Evolutionary conservation across 2,113 vertebrate species (phyloP).

Genomic region (Ceyx cyanopectus): DNA sequence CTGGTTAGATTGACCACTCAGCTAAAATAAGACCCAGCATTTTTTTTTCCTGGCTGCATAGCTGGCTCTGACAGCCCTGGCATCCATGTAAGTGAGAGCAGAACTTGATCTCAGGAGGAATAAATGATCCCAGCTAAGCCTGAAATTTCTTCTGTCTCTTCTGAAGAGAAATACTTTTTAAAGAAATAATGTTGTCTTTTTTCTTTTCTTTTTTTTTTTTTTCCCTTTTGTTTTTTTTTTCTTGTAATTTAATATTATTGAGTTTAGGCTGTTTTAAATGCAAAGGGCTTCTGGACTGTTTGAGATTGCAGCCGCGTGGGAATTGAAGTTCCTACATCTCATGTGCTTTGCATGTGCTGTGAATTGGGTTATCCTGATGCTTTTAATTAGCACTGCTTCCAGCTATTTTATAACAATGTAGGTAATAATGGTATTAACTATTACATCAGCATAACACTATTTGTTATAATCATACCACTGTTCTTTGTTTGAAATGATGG

Average conservation of each 20-base stretch:
- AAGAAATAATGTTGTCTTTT: background rate
- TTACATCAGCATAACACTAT: conserved; percentile 65
- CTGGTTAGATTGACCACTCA: background rate
- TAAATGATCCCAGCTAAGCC: background rate
- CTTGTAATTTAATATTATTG: background rate
- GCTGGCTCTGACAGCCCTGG: background rate
- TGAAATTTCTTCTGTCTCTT: background rate
- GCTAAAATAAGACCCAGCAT: background rate
- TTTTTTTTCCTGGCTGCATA: background rate
- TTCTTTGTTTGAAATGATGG: conserved; percentile 61
- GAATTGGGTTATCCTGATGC: conserved; percentile 36
- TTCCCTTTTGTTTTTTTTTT: conserved; percentile 13
- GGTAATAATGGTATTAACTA: conserved; percentile 67
- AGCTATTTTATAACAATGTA: conserved; percentile 53
- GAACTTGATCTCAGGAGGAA: background rate
- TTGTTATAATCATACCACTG: conserved; percentile 45
- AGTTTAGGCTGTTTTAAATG: background rate
- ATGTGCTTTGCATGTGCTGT: conserved; percentile 67
- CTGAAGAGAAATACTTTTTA: background rate
- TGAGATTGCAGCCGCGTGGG: background rate
- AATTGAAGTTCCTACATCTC: conserved; percentile 24
- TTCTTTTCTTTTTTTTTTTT: background rate
- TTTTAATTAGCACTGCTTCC: conserved; percentile 66
- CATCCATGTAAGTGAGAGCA: background rate
- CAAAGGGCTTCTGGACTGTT: background rate